Base-by-base conservation (phyloP, 2,113 vertebrate genomes). In the Sylvia atricapilla region DNA sequence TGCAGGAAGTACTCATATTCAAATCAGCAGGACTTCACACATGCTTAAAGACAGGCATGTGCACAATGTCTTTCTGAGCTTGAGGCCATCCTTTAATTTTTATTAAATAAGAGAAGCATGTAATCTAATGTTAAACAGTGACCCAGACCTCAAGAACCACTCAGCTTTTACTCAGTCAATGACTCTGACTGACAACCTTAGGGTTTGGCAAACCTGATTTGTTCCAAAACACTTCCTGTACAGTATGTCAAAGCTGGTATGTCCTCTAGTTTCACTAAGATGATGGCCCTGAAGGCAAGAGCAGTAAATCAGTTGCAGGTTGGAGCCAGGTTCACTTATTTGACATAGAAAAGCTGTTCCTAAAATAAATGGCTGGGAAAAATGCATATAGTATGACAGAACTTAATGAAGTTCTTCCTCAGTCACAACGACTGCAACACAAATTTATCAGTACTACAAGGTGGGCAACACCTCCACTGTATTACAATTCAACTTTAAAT, bases 301-400 rank as follows among this genome's bases (percentile, higher is more conserved):
- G 24, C 50, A 83, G 50, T 90, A 91, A 93, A 95, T 80, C 84
- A 76, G 74, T 55, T 83, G 33, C 74, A 93, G 70, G 91, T 90
- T 69, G 64, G 44, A 79, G 25, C 31, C 77, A 76, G 77, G 62
- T 87, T 93, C 46, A 91, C 19, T 79, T 89, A 62, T 21, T 58
- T 87, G 66, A 41, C 46, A 31, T 62, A 76, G 18, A 62, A 87
- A 91, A 93, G 49, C 66, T 91, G 66, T 66, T 95, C 20, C 46
- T 87, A 73, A 73, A 83, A 53, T 58, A 95, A 91, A 78, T 1
- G 12, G 23, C 44, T 93, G n/a, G 53, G 49, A 9, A 91, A 95
- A 89, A 82, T 28, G 21, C n/a, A 52, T 37, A 19, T 6, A 58
- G 7, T 41, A 37, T 15, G n/a, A 77, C 44, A 62, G 46, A 91